Evolutionary conservation across 2,888 invertebrate genomes (phyloP).

Genomic region (Phalangium opilio): DNA sequence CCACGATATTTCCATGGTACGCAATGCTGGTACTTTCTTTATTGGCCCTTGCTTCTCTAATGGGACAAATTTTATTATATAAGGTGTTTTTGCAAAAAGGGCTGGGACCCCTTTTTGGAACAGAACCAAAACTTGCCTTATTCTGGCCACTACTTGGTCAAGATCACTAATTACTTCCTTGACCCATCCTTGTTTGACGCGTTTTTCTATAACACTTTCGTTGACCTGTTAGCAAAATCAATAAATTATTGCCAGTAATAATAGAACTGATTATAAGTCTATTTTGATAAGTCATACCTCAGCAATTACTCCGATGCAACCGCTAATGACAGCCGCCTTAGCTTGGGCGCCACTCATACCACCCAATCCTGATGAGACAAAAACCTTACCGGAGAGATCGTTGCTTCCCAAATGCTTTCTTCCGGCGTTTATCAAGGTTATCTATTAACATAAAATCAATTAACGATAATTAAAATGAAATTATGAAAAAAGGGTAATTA

Average conservation of each 20-base stretch:
- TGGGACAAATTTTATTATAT: too few relatives aligned
- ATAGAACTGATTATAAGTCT: too few relatives aligned
- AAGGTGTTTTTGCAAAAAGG: too few relatives aligned
- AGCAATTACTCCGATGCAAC: slow-evolving; percentile 44
- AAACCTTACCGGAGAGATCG: slow-evolving; percentile 39
- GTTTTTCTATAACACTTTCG: slow-evolving; percentile 37
- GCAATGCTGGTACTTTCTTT: slow-evolving; percentile 38
- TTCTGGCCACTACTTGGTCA: slow-evolving; percentile 32
- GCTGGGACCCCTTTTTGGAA: too few relatives aligned
- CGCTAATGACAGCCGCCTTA: slow-evolving; percentile 44
- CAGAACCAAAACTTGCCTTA: slow-evolving; percentile 26
- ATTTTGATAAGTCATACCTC: too few relatives aligned
- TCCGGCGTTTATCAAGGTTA: slow-evolving; percentile 43
- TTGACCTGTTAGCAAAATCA: too few relatives aligned
- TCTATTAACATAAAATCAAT: too few relatives aligned
- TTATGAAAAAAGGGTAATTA: neutral
- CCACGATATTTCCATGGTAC: slow-evolving; percentile 42
- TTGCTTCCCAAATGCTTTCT: slow-evolving; percentile 37
- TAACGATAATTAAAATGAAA: too few relatives aligned
- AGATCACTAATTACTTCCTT: slow-evolving; percentile 35
- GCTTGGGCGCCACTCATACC: slow-evolving; percentile 48
- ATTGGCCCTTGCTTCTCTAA: slow-evolving; percentile 23
- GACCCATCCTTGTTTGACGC: slow-evolving; percentile 44
- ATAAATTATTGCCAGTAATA: too few relatives aligned
- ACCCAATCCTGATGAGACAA: slow-evolving; percentile 43